These are phyloP conservation scores for Paralvinella palmiformis DNA, from an alignment of 1,140 invertebrate species.

Conservation along the genomic window DNA sequence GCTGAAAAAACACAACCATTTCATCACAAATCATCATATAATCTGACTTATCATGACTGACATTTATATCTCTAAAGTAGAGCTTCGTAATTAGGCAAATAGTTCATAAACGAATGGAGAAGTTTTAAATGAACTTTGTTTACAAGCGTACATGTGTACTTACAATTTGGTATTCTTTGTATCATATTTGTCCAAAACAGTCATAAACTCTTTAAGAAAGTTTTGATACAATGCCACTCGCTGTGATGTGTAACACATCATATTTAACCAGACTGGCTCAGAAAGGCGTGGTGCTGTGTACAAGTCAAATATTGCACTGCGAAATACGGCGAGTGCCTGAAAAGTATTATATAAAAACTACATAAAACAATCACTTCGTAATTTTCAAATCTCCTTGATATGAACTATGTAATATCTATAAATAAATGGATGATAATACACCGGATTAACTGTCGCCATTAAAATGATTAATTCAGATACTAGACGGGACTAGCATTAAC, in stretches of 20 bases:
- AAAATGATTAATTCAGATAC: not conserved
- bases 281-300: conserved; percentile 61
- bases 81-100: not conserved
- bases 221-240: conserved; percentile 40
- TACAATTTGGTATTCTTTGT: conserved; percentile 77
- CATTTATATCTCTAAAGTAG: not conserved
- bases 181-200: conserved; percentile 55
- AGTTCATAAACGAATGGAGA: not conserved
- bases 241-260: conserved; percentile 51
- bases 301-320: conserved; percentile 59
- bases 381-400: too few species aligned
- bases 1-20: conserved; percentile 55
- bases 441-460: not conserved
- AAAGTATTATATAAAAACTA: conserved; percentile 24
- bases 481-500: not conserved
- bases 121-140: not conserved
- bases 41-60: not conserved
- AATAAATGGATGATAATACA: conserved; percentile 4
- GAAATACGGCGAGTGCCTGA: conserved; percentile 46
- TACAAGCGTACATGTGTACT: conserved; percentile 49
- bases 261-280: conserved; percentile 63
- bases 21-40: not conserved
- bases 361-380: too few species aligned
- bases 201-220: conserved; percentile 48
- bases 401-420: not conserved